Percentiles rank a stretch among this genome's conserved stretches.
These are phyloP conservation scores for Agrotis clavis DNA, from an alignment of 2,888 invertebrate species.

Conservation along the genomic window DNA sequence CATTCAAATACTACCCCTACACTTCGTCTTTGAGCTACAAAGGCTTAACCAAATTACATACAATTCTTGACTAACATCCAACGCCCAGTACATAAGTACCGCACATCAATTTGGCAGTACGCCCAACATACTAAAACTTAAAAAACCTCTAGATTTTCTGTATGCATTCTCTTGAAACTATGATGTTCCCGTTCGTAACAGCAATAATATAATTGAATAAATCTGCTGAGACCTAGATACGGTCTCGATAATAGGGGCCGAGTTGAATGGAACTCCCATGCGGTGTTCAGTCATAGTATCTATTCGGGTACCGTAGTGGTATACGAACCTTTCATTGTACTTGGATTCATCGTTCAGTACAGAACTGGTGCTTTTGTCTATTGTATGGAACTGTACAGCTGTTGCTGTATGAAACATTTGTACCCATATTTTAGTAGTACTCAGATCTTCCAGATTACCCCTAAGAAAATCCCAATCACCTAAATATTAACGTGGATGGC, in stretches of 20 bases:
- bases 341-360: constrained; percentile 20
- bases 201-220: constrained; percentile 56
- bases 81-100: constrained; percentile 13
- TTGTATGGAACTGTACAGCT: constrained; percentile 1
- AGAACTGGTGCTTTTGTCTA: constrained; percentile 6
- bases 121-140: constrained; percentile 48
- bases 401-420: neutral
- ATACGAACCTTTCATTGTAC: constrained; percentile 8
- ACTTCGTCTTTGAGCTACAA: no score
- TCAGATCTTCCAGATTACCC: neutral
- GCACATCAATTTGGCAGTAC: constrained; percentile 51
- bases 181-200: constrained; percentile 24
- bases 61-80: constrained; percentile 21
- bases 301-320: constrained; percentile 12
- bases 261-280: constrained; percentile 56
- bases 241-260: constrained; percentile 46
- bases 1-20: no score
- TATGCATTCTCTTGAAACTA: constrained; percentile 43
- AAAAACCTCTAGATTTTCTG: constrained; percentile 43
- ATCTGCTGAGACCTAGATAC: constrained; percentile 44
- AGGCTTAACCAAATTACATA: constrained; percentile 8
- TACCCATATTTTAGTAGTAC: no score
- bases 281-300: constrained; percentile 40
- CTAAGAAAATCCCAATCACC: neutral
- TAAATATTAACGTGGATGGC: neutral